Conservation (phyloP, 2,113 vertebrate genomes). For the Serilophus lunatus region DNA sequence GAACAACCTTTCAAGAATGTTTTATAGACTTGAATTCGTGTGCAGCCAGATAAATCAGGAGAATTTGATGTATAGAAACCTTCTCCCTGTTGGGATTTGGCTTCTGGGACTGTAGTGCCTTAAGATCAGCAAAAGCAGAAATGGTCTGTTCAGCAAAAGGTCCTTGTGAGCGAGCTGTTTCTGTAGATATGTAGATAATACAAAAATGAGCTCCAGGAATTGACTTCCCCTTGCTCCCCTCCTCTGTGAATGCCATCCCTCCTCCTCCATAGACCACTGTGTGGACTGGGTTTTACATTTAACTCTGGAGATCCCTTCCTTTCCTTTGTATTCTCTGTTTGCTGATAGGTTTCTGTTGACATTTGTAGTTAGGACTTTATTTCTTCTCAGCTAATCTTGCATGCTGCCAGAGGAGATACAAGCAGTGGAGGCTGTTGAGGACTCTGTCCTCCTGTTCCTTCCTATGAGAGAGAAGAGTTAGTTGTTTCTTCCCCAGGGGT, state of each 20-base stretch:
- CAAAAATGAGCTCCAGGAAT: not conserved
- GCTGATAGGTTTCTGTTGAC: not conserved
- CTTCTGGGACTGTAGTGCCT: not conserved
- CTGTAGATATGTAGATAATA: not conserved
- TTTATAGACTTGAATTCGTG: not conserved
- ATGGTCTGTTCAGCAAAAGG: not conserved
- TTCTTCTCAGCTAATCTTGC: not conserved
- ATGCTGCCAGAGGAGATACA: not conserved
- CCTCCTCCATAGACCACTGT: not conserved
- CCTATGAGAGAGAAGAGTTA: not conserved
- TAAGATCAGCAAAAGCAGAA: not conserved
- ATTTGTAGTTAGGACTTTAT: not conserved
- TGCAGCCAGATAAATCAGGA: not conserved
- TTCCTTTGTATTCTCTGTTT: not conserved
- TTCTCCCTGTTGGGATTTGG: accelerated
- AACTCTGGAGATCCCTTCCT: not conserved
- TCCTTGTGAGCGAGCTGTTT: not conserved
- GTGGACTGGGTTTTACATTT: not conserved
- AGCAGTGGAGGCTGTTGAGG: not conserved
- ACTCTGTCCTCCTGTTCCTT: not conserved
- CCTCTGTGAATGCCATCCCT: not conserved
- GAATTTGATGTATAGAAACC: not conserved
- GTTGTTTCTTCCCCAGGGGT: not conserved
- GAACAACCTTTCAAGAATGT: too few species aligned
- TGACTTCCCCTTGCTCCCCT: not conserved